Conservation (phyloP, 2,797 vertebrate genomes). For the Onychomys leucogaster region DNA sequence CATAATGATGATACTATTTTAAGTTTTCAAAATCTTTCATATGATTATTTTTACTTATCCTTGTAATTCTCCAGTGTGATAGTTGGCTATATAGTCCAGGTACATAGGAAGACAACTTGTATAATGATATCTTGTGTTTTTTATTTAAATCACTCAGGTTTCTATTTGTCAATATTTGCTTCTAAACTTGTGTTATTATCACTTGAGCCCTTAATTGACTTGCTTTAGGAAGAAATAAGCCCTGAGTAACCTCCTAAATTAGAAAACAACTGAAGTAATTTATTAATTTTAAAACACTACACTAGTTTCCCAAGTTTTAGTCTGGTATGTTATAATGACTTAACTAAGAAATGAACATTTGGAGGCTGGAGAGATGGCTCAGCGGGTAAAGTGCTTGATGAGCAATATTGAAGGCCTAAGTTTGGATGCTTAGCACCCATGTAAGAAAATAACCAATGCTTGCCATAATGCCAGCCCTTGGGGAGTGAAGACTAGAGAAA, state of each 20-base stretch:
- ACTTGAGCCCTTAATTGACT: not conserved
- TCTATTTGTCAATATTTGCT: not conserved
- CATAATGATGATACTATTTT: not conserved
- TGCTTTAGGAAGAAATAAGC: not conserved
- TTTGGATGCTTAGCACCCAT: not conserved
- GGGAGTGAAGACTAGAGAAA: not conserved
- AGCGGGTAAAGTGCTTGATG: not conserved
- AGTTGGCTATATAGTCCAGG: not conserved
- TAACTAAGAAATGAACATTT: constrained; percentile 53
- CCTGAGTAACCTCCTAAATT: not conserved
- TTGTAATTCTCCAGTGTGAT: not conserved
- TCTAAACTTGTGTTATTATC: constrained; percentile 17
- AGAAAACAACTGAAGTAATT: not conserved
- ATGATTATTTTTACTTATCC: not conserved
- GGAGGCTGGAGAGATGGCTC: not conserved
- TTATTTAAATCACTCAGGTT: not conserved
- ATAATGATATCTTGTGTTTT: not conserved
- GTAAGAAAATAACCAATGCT: not conserved
- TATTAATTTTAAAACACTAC: not conserved
- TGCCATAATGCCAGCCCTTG: not conserved
- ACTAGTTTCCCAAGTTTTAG: not conserved
- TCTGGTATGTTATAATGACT: not conserved
- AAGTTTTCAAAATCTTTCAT: not conserved
- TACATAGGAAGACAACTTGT: not conserved
- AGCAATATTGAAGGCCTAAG: not conserved